Evolutionary conservation across 2,797 vertebrate genomes (phyloP).

Genomic region (Alcedo quadribrachys): DNA sequence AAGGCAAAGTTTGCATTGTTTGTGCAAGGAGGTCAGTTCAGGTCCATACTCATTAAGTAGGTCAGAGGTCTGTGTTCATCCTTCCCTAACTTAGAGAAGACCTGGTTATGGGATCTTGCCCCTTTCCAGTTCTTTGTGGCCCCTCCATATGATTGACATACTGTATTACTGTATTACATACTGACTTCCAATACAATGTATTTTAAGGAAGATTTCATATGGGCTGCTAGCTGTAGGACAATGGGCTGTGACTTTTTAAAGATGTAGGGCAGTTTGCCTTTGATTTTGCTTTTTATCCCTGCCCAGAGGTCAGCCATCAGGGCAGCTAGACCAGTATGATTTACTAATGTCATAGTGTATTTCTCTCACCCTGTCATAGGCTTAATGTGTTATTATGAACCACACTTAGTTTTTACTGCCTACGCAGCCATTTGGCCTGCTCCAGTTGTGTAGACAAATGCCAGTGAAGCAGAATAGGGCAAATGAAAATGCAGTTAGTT

Average conservation of each 20-base stretch:
- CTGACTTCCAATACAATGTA: neutral
- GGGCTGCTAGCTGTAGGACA: neutral
- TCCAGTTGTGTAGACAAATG: neutral
- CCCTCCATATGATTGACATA: neutral
- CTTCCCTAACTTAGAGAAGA: neutral
- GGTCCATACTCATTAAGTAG: neutral
- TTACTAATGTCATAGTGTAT: neutral
- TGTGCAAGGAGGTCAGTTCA: neutral
- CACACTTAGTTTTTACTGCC: neutral
- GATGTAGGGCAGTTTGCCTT: constrained; percentile 28
- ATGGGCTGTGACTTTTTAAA: neutral
- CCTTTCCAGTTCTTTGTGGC: neutral
- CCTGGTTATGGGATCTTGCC: neutral
- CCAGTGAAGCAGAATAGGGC: neutral
- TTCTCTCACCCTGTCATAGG: neutral
- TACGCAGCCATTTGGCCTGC: neutral
- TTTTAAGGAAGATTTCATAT: constrained; percentile 24
- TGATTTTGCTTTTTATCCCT: neutral
- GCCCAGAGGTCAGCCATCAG: neutral
- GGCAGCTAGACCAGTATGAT: neutral
- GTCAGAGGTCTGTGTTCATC: constrained; percentile 31
- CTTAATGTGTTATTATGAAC: neutral
- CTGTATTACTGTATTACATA: neutral
- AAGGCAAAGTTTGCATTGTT: neutral
- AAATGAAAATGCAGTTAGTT: neutral